Percentiles rank a stretch among this genome's conserved stretches.
These are phyloP conservation scores for Hypomecis punctinalis DNA, from an alignment of 2,888 invertebrate species.

Conservation along the genomic window DNA sequence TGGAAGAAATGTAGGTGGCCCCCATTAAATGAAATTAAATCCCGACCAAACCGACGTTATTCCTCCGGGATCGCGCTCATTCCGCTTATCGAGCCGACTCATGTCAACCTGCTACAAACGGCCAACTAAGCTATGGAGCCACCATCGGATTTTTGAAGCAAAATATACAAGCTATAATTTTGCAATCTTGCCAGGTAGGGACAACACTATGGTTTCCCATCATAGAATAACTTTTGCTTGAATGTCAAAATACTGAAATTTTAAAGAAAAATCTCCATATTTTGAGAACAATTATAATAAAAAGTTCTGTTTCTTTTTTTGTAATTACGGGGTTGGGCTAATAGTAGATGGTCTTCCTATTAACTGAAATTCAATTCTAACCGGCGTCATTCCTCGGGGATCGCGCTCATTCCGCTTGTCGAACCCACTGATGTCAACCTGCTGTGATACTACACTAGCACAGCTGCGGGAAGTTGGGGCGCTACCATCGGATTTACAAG, in stretches of 20 bases:
- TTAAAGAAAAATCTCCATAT: no score
- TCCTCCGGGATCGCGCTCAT: conserved; percentile 66
- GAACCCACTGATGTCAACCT: conserved; percentile 30
- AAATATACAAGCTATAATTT: no score
- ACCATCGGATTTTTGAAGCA: background rate
- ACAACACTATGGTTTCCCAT: no score
- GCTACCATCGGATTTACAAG: no score
- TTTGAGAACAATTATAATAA: no score
- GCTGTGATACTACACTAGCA: no score
- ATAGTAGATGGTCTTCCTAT: conserved; percentile 41
- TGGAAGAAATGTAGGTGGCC: conserved; percentile 23
- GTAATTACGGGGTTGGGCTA: no score
- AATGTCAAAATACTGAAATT: no score
- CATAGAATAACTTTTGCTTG: no score
- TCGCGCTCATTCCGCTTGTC: conserved; percentile 70
- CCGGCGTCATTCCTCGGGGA: conserved; percentile 58
- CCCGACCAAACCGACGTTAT: conserved; percentile 53
- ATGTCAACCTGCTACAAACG: conserved; percentile 24
- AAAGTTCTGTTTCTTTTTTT: no score
- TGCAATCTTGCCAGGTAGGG: no score
- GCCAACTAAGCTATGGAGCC: background rate
- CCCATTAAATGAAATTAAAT: conserved; percentile 69
- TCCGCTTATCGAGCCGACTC: conserved; percentile 59
- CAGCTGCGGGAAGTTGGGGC: no score
- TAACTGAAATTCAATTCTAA: conserved; percentile 67